Conservation (phyloP, 2,888 invertebrate species). For the Flabesymbios commensalis region DNA sequence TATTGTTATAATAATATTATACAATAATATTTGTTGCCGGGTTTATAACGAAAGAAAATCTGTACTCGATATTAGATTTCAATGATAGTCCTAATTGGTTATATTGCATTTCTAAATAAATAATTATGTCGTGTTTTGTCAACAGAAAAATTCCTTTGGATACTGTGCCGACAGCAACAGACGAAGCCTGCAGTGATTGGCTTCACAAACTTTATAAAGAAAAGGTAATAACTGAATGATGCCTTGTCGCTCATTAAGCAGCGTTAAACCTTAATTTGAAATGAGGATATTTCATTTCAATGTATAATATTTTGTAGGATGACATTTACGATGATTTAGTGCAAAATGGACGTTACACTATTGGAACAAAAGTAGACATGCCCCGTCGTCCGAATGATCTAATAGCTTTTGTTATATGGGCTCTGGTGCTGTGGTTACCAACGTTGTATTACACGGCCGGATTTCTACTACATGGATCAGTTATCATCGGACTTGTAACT, state of each 20-base stretch:
- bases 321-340: slow-evolving; percentile 57
- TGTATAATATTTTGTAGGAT: slow-evolving; percentile 48
- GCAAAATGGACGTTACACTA: slow-evolving; percentile 44
- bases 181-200: slow-evolving; percentile 78
- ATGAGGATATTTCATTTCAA: too few relatives aligned
- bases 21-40: too few relatives aligned
- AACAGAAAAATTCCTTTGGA: slow-evolving; percentile 75
- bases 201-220: slow-evolving; percentile 79
- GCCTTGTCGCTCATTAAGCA: background rate
- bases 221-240: slow-evolving; percentile 44
- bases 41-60: too few relatives aligned
- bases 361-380: slow-evolving; percentile 37
- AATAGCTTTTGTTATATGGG: slow-evolving; percentile 54
- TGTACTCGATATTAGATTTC: too few relatives aligned
- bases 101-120: too few relatives aligned
- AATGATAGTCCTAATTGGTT: too few relatives aligned
- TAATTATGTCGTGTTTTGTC: background rate
- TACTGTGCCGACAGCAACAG: slow-evolving; percentile 74
- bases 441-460: slow-evolving; percentile 45
- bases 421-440: slow-evolving; percentile 47
- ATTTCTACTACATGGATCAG: slow-evolving; percentile 66
- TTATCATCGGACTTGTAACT: slow-evolving; percentile 48
- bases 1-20: too few relatives aligned
- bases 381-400: slow-evolving; percentile 49
- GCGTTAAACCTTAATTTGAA: too few relatives aligned